Conservation (phyloP, 2,888 invertebrate species). For the Leptopterna dolabrata region DNA sequence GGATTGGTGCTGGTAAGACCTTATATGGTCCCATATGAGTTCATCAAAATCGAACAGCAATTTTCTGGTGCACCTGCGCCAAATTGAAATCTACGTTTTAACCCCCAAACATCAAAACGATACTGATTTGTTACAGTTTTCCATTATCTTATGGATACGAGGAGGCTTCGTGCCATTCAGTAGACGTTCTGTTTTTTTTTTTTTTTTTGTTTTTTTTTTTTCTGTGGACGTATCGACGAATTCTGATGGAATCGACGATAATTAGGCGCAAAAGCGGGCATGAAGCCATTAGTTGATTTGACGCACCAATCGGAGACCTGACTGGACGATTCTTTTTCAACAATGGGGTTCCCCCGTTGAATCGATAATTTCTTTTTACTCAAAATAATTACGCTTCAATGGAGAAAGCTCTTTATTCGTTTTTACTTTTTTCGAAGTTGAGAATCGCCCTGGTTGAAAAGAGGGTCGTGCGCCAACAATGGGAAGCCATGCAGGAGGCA, state of each 20-base stretch:
- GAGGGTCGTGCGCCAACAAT: slow-evolving; percentile 4
- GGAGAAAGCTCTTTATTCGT: not conserved
- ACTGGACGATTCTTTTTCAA: slow-evolving; percentile 1
- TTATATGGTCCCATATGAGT: too few relatives aligned
- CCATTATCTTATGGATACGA: not conserved
- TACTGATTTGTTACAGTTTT: too few relatives aligned
- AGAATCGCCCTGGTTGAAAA: not conserved
- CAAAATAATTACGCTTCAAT: slow-evolving; percentile 5
- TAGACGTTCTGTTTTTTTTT: too few relatives aligned
- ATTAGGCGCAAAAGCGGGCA: not conserved
- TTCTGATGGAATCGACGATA: not conserved
- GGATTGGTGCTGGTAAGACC: too few relatives aligned
- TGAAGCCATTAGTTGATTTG: slow-evolving; percentile 46
- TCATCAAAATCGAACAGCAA: too few relatives aligned
- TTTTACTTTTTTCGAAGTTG: not conserved
- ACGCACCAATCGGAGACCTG: not conserved
- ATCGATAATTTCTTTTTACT: slow-evolving; percentile 14
- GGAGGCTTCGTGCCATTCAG: too few relatives aligned
- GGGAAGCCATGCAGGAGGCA: slow-evolving; percentile 23
- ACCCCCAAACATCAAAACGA: too few relatives aligned
- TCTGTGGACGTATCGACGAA: not conserved
- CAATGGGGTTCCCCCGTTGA: not conserved
- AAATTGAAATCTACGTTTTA: too few relatives aligned
- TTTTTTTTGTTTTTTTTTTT: not conserved
- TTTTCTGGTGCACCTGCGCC: too few relatives aligned